Base-by-base conservation (phyloP, 1,140 invertebrate species). In the Ceratosolen fusciceps region DNA sequence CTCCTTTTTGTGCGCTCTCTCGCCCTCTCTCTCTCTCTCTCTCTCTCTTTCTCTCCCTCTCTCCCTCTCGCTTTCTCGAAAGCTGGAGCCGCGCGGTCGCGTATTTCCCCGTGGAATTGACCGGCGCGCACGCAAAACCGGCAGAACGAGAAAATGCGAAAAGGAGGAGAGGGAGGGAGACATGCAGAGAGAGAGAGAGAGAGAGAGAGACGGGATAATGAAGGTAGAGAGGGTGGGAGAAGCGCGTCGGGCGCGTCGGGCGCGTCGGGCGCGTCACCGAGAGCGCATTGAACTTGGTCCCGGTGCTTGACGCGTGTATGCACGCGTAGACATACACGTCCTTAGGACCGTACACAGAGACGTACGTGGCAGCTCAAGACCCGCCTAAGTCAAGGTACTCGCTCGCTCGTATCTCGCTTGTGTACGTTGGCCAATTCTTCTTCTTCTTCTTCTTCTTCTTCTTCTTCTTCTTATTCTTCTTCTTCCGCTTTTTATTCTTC, bases 31-130 rank as follows among this genome's bases (percentile, higher is more conserved):
- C n/a, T n/a, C n/a, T n/a, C 74, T 10, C 39, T 7, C 39, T 24
- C 73, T 39, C 29, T 37, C 49, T 34, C 54, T 58, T 26, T 39
- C 39, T 74, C 60, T 37, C 54, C 16, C 67, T 58, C 26, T 73
- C 52, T 73, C 29, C 1, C 29, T 52, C 29, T 31, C 26, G 10
- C 54, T 56, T 49, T 39, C 31, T 37, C 26, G 71, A 37, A 73
- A 21, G 5, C 12, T 19, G 31, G 14, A n/a, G n/a, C 47, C 16
- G 14, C 37, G 19, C 19, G 70, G 58, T 56, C 72, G 62, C 70
- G 79, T 78, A 82, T 82, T 82, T 82, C 80, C 77, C 81, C 65
- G 47, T 54, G 79, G 77, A 75, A 73, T 82, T 81, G 75, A 77
- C 65, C 75, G 58, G 21, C n/a, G 49, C 76, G 39, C 34, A 60